These are phyloP conservation scores for Heteractis magnifica DNA, from an alignment of 92 coral and sea anemone species.

Conservation along the genomic window DNA sequence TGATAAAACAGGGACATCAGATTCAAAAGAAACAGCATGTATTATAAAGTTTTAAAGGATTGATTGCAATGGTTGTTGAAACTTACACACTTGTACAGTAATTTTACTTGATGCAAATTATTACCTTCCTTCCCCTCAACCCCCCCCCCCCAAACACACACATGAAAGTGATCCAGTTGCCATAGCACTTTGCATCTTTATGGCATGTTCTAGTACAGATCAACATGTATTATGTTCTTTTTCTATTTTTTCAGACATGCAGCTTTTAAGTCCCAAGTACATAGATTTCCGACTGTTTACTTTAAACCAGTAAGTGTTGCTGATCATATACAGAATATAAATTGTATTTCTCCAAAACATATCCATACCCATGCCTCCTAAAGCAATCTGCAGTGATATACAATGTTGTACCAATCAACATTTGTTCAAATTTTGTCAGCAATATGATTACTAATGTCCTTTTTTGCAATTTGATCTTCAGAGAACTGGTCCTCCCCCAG, in stretches of 20 bases:
- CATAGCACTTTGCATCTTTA: too few species aligned
- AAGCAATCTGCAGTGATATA: background rate
- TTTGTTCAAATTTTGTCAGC: too few species aligned
- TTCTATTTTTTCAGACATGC: constrained; percentile 63
- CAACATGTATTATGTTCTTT: background rate
- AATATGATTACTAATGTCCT: background rate
- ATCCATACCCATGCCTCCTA: background rate
- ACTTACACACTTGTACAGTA: too few species aligned
- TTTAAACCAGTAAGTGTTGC: constrained; percentile 89
- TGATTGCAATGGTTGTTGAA: too few species aligned
- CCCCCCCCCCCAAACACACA: too few species aligned
- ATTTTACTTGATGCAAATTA: too few species aligned
- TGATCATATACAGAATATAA: background rate
- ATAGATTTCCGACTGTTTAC: constrained; percentile 92
- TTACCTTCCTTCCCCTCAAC: too few species aligned
- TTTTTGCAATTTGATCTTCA: background rate
- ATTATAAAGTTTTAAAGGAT: too few species aligned
- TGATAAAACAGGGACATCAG: too few species aligned
- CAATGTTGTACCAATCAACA: too few species aligned
- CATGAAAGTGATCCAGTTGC: too few species aligned
- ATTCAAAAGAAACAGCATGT: too few species aligned
- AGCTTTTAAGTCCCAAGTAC: constrained; percentile 93
- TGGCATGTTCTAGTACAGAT: background rate
- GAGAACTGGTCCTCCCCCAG: constrained; percentile 97
- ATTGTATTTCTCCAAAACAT: background rate